Conservation (phyloP, 1,140 invertebrate genomes). For the Steinernema feltiae region DNA sequence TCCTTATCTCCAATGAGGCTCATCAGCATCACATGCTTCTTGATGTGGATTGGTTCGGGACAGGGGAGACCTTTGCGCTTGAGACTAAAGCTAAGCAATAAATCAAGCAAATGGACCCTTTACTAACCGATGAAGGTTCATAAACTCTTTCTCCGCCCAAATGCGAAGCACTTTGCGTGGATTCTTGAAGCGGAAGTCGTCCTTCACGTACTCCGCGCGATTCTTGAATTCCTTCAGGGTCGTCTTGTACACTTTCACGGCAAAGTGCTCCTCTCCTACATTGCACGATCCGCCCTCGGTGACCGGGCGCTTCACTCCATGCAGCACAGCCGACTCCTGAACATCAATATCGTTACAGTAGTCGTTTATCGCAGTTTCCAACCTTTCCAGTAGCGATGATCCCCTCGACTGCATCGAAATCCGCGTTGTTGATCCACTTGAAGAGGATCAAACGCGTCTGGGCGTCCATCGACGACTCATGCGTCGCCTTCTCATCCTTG, state of each 20-base stretch:
- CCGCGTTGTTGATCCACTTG: constrained; percentile 73
- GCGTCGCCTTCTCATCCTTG: constrained; percentile 63
- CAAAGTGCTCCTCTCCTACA: constrained; percentile 68
- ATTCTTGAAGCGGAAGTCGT: constrained; percentile 78
- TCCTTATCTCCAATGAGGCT: constrained; percentile 75
- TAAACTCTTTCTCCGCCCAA: constrained; percentile 88
- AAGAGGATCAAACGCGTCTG: constrained; percentile 73
- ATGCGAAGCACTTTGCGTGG: constrained; percentile 75
- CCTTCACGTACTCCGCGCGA: constrained; percentile 77
- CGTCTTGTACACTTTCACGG: constrained; percentile 85
- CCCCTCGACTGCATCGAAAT: constrained; percentile 74
- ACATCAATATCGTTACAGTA: constrained; percentile 24
- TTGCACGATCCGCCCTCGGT: background rate
- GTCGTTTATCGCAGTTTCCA: constrained; percentile 9
- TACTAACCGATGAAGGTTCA: constrained; percentile 70
- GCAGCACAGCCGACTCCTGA: constrained; percentile 51
- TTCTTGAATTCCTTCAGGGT: constrained; percentile 82
- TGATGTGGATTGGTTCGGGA: constrained; percentile 72
- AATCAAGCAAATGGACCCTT: constrained; percentile 19
- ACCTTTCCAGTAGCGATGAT: constrained; percentile 75
- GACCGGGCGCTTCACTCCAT: constrained; percentile 37
- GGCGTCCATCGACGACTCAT: constrained; percentile 73
- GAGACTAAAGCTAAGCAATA: constrained; percentile 53
- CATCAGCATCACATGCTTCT: constrained; percentile 81
- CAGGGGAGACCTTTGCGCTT: constrained; percentile 65